These are phyloP conservation scores for Harpagifer antarcticus DNA, from an alignment of 2,797 vertebrate genomes.

Conservation along the genomic window DNA sequence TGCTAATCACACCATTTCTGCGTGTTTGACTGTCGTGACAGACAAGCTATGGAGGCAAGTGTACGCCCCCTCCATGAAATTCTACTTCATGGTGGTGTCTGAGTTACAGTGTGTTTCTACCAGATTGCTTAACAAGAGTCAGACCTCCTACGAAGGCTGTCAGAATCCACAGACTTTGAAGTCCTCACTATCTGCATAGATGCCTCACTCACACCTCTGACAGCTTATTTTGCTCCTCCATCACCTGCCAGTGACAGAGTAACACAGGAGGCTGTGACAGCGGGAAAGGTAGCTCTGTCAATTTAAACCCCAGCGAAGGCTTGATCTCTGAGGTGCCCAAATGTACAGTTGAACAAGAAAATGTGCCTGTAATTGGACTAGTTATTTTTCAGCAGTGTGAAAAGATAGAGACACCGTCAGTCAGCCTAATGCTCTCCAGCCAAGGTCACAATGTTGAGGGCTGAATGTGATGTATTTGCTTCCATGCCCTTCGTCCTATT, in stretches of 20 bases:
- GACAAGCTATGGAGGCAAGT: conserved; percentile 32
- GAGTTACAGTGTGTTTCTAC: conserved; percentile 37
- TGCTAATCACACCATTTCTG: conserved; percentile 15
- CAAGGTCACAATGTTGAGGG: conserved; percentile 64
- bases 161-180: conserved; percentile 68
- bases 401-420: conserved; percentile 62
- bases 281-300: conserved; percentile 76
- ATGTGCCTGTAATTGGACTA: conserved; percentile 73
- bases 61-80: conserved; percentile 31
- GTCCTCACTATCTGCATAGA: conserved; percentile 76
- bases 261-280: conserved; percentile 72
- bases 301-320: conserved; percentile 62
- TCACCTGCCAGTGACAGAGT: conserved; percentile 69
- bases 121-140: conserved; percentile 65
- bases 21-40: conserved; percentile 11
- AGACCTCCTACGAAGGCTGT: conserved; percentile 69
- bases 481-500: conserved; percentile 53
- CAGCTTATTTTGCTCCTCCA: conserved; percentile 69
- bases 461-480: conserved; percentile 57
- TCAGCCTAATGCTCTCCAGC: conserved; percentile 54
- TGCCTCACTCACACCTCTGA: conserved; percentile 38
- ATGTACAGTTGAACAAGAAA: conserved; percentile 76
- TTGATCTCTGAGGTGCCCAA: conserved; percentile 72
- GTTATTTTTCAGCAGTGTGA: conserved; percentile 45
- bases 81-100: conserved; percentile 10